phyloP scores from a whole-genome alignment of 2,888 invertebrate genomes.

The Pediacus dermestoides region DNA sequence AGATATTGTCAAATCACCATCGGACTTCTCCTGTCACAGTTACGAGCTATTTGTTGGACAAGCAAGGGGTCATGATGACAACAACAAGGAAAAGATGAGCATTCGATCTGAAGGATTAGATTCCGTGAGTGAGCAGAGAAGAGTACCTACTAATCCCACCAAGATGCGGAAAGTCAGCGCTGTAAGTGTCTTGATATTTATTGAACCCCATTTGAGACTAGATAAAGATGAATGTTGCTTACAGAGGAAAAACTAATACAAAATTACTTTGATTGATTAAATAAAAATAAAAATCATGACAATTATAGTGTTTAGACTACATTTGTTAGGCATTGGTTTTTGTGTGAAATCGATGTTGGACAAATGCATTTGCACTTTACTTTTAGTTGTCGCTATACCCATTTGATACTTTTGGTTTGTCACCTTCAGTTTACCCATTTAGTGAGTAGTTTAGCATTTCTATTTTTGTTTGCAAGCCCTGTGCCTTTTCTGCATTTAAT shows the following conservation, averaged over 20 bases:
- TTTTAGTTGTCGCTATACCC: slow-evolving; percentile 31
- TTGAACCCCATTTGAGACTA: slow-evolving; percentile 33
- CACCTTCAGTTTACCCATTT: slow-evolving; percentile 15
- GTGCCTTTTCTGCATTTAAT: slow-evolving; percentile 15
- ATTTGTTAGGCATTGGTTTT: slow-evolving; percentile 30
- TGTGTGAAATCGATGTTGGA: slow-evolving; percentile 26
- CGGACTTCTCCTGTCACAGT: slow-evolving; percentile 87
- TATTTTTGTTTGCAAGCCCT: slow-evolving; percentile 15
- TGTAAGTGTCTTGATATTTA: slow-evolving; percentile 65
- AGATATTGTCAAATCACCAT: slow-evolving; percentile 82
- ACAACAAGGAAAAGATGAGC: slow-evolving; percentile 88
- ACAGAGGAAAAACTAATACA: slow-evolving; percentile 18
- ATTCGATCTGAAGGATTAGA: slow-evolving; percentile 79
- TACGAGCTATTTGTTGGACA: slow-evolving; percentile 89
- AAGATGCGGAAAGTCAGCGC: slow-evolving; percentile 90
- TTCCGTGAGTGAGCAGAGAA: slow-evolving; percentile 82
- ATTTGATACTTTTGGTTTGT: slow-evolving; percentile 25
- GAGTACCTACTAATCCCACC: slow-evolving; percentile 55
- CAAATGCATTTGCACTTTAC: slow-evolving; percentile 34
- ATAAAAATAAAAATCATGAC: slow-evolving; percentile 49
- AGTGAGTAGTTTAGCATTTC: slow-evolving; percentile 13
- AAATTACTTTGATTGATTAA: slow-evolving; percentile 19
- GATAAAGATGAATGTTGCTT: slow-evolving; percentile 30
- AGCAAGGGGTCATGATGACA: slow-evolving; percentile 83
- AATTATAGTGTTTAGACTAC: slow-evolving; percentile 51